Evolutionary conservation across 2,888 invertebrate genomes (phyloP).

Genomic region (Pemphredon lugubris): DNA sequence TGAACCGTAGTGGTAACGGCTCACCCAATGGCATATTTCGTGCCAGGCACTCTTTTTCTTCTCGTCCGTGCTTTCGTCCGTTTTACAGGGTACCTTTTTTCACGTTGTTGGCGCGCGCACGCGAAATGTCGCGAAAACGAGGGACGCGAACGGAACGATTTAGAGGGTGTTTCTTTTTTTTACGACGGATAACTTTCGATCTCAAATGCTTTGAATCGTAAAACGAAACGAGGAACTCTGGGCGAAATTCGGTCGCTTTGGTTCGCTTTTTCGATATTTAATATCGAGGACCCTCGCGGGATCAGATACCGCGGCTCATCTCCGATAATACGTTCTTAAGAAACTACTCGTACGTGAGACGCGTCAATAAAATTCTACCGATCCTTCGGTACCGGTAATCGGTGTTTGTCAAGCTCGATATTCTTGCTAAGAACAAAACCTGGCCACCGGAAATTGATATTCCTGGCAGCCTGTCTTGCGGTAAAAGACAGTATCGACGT

Average conservation of each 20-base stretch:
- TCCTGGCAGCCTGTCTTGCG: not conserved
- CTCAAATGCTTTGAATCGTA: not conserved
- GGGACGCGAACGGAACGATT: slow-evolving; percentile 7
- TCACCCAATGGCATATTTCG: slow-evolving; percentile 50
- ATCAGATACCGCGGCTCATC: not conserved
- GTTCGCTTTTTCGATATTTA: too few relatives aligned
- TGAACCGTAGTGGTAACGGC: slow-evolving; percentile 29
- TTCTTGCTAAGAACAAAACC: not conserved
- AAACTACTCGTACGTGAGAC: not conserved
- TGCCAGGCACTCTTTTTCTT: slow-evolving; percentile 1
- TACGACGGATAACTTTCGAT: not conserved
- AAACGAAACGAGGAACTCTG: not conserved
- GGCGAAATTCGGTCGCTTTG: not conserved
- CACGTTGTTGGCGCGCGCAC: not conserved
- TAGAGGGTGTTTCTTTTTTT: slow-evolving; percentile 5
- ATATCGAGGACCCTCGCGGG: too few relatives aligned
- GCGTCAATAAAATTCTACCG: not conserved
- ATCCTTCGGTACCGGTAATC: not conserved
- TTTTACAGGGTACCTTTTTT: slow-evolving; percentile 41
- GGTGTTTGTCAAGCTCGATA: not conserved
- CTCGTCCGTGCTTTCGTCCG: slow-evolving; percentile 24
- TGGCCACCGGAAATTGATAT: not conserved
- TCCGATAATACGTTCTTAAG: not conserved
- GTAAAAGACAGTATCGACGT: too few relatives aligned
- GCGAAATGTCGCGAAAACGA: slow-evolving; percentile 35